Percentiles rank a stretch among this genome's conserved stretches.
Conservation (phyloP, 2,888 invertebrate genomes). For the Pterobdella sp. region DNA sequence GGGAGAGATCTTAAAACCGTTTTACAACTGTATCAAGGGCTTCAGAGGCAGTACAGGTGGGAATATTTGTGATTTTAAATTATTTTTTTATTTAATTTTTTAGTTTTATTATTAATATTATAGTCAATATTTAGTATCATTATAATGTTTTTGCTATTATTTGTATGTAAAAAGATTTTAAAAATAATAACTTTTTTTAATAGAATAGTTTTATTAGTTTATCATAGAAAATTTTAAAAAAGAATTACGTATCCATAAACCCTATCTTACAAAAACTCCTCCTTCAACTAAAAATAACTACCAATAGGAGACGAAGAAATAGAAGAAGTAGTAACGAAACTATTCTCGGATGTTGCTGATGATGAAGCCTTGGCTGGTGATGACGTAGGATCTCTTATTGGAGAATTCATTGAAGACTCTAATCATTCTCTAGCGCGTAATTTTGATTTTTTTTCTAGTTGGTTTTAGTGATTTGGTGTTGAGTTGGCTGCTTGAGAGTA, state of each 20-base stretch:
- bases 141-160: too few species aligned
- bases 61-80: too few species aligned
- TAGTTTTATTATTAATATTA: too few species aligned
- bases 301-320: conserved; percentile 27
- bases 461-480: neutral
- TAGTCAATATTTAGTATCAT: too few species aligned
- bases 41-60: conserved; percentile 10
- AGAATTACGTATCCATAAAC: neutral
- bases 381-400: conserved; percentile 19
- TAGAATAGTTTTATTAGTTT: too few species aligned
- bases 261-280: neutral
- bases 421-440: conserved; percentile 26
- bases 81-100: too few species aligned
- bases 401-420: conserved; percentile 24
- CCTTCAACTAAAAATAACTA: too few species aligned
- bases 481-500: too few species aligned
- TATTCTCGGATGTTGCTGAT: conserved; percentile 31
- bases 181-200: too few species aligned
- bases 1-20: conserved; percentile 15
- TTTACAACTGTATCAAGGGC: conserved; percentile 5
- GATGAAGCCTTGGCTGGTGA: conserved; percentile 29
- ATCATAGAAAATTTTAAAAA: neutral
- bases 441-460: neutral
- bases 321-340: conserved; percentile 26
- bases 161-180: too few species aligned